Conservation (phyloP, 2,113 vertebrate species). For the Ia io region DNA sequence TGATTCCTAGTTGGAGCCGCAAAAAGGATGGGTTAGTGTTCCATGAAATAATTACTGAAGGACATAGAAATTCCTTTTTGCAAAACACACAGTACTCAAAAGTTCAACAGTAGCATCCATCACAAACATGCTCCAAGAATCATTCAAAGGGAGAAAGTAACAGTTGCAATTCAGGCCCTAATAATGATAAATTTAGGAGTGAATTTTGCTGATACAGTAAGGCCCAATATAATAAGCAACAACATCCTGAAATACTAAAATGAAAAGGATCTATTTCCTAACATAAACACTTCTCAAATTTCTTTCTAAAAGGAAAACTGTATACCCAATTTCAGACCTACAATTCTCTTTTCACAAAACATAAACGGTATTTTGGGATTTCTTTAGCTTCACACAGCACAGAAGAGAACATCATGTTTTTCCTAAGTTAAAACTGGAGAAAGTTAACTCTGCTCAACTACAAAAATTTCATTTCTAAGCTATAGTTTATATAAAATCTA, state of each 20-base stretch:
- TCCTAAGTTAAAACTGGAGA: slow-evolving; percentile 21
- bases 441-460: slow-evolving; percentile 19
- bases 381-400: neutral
- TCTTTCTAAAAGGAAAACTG: slow-evolving; percentile 25
- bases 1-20: neutral
- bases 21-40: neutral
- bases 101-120: neutral
- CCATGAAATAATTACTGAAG: neutral
- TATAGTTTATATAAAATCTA: neutral
- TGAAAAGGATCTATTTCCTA: slow-evolving; percentile 2
- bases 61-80: neutral
- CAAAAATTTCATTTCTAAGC: neutral
- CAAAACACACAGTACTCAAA: slow-evolving; percentile 15
- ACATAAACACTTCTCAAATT: slow-evolving; percentile 7
- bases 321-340: neutral
- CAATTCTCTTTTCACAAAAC: slow-evolving; percentile 13
- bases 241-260: neutral
- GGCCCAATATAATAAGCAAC: slow-evolving; percentile 3
- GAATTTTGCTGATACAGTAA: neutral
- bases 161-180: neutral
- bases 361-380: neutral
- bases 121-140: slow-evolving; percentile 10
- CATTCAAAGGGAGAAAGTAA: slow-evolving; percentile 11
- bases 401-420: neutral
- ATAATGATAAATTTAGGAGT: slow-evolving; percentile 7